These are phyloP conservation scores for Chiloscyllium punctatum DNA, from an alignment of 2,797 vertebrate genomes.

Conservation along the genomic window DNA sequence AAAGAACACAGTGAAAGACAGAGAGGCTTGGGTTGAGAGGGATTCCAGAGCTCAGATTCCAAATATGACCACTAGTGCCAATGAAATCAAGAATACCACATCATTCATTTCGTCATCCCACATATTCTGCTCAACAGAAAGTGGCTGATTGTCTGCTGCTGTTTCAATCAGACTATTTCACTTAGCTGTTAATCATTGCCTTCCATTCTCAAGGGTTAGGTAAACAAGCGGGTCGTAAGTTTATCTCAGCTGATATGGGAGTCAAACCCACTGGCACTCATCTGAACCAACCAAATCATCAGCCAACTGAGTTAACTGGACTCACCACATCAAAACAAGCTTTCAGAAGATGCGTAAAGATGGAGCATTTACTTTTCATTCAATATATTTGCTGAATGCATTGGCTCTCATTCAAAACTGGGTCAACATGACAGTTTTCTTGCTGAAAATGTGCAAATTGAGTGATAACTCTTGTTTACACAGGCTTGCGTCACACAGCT, in stretches of 20 bases:
- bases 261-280: too few species aligned
- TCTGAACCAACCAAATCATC: too few species aligned
- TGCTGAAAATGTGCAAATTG: background rate
- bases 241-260: too few species aligned
- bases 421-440: background rate
- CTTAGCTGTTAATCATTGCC: too few species aligned
- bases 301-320: too few species aligned
- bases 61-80: background rate
- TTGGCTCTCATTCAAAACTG: background rate
- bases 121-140: too few species aligned
- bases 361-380: background rate
- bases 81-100: background rate
- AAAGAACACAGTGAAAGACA: background rate
- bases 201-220: too few species aligned
- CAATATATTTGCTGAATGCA: background rate
- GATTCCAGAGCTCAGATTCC: background rate
- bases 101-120: too few species aligned
- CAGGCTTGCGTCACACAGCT: background rate
- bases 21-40: too few species aligned
- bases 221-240: too few species aligned
- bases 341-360: background rate
- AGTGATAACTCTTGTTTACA: background rate
- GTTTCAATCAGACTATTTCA: too few species aligned
- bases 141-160: too few species aligned
- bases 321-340: background rate